Percentiles rank a stretch among this genome's conserved stretches.
Evolutionary conservation across 35 echinoderm and acorn worm genomes (phyloP).

Genomic region (Ptychodera flava): DNA sequence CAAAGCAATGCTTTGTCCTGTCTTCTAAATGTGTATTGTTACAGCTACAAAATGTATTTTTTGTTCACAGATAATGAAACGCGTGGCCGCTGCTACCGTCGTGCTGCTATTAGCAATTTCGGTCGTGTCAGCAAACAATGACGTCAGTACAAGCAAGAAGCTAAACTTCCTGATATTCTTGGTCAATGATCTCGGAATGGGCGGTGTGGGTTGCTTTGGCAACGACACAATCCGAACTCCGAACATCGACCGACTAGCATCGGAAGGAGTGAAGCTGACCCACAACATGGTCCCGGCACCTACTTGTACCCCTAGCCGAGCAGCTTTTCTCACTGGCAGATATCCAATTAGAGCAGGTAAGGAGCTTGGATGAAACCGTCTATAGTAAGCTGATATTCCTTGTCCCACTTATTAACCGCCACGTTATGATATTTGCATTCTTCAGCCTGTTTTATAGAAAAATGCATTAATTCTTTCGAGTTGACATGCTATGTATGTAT

Average conservation of each 20-base stretch:
- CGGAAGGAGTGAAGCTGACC: slow-evolving; percentile 78
- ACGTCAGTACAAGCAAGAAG: not conserved
- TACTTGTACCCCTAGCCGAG: slow-evolving; percentile 88
- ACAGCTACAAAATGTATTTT: too few species aligned
- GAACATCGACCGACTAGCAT: slow-evolving; percentile 77
- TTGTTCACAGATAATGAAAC: too few species aligned
- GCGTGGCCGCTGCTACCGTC: too few species aligned
- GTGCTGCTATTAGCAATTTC: not conserved
- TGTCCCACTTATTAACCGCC: too few species aligned
- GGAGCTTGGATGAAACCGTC: too few species aligned
- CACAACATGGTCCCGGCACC: slow-evolving; percentile 76
- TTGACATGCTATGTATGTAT: too few species aligned
- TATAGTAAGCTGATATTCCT: too few species aligned
- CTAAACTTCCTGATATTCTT: slow-evolving; percentile 82
- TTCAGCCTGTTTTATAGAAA: too few species aligned
- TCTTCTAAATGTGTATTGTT: too few species aligned
- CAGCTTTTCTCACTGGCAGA: slow-evolving; percentile 88
- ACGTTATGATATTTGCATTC: too few species aligned
- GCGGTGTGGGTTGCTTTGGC: slow-evolving; percentile 95
- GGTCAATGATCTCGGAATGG: slow-evolving; percentile 90
- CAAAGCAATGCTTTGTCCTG: too few species aligned
- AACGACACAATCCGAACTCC: slow-evolving; percentile 78
- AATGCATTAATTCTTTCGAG: too few species aligned
- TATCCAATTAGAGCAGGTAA: slow-evolving; percentile 84
- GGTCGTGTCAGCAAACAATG: not conserved